phyloP scores from a whole-genome alignment of 1,140 invertebrate species.

The Hylyphantes graminicola region DNA sequence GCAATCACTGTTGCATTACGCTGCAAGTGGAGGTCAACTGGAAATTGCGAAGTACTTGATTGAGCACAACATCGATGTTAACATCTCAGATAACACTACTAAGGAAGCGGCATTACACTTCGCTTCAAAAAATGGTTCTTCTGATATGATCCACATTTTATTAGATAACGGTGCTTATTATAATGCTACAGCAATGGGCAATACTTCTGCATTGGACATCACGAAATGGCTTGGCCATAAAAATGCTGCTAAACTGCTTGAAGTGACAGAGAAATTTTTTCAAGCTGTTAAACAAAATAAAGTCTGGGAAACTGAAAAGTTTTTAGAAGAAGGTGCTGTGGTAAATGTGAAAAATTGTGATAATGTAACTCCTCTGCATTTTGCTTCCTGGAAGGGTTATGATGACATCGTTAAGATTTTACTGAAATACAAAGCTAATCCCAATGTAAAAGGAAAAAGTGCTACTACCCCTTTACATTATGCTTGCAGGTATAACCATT shows the following conservation, averaged over 20 bases:
- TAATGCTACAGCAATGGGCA: background rate
- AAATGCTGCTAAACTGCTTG: background rate
- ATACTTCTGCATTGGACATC: background rate
- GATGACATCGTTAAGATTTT: constrained; percentile 69
- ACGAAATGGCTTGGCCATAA: background rate
- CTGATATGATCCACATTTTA: background rate
- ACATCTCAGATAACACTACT: constrained; percentile 26
- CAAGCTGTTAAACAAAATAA: constrained; percentile 7
- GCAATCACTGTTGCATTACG: constrained; percentile 4
- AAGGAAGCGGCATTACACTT: background rate
- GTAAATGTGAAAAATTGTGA: background rate
- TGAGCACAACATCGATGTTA: background rate
- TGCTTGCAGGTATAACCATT: constrained; percentile 14
- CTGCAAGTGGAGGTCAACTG: background rate
- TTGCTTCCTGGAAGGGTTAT: constrained; percentile 65
- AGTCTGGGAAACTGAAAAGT: background rate
- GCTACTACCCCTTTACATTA: constrained; percentile 23
- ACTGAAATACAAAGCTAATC: constrained; percentile 9
- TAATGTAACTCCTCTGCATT: constrained; percentile 63
- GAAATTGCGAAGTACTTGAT: constrained; percentile 12
- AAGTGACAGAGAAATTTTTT: constrained; percentile 17
- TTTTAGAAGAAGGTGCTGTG: background rate
- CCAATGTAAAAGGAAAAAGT: background rate
- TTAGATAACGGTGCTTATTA: constrained; percentile 34
- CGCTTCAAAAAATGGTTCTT: background rate